phyloP scores from a whole-genome alignment of 2,888 invertebrate species.

The Tupiocoris notatus region DNA sequence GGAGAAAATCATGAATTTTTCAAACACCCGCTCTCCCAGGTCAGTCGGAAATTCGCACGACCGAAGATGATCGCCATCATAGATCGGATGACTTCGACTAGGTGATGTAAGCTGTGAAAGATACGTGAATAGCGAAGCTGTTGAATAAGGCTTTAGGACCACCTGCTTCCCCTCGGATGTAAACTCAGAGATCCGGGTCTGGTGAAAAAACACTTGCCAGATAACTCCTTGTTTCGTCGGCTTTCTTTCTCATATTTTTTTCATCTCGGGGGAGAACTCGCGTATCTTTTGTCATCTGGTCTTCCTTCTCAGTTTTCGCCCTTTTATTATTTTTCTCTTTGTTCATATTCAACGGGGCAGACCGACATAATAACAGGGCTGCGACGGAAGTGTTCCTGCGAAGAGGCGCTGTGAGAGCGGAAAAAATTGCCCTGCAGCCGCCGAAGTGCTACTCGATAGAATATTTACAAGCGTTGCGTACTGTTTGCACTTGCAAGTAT shows the following conservation, averaged over 20 bases:
- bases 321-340: not conserved
- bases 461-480: not conserved
- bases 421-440: not conserved
- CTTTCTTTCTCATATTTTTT: not conserved
- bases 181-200: conserved; percentile 5
- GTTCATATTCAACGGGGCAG: not conserved
- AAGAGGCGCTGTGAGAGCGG: not conserved
- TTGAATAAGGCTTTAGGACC: conserved; percentile 20
- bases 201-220: not conserved
- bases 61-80: not conserved
- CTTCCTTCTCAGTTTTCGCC: not conserved
- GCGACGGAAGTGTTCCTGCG: not conserved
- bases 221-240: conserved; percentile 7
- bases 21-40: not conserved
- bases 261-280: not conserved
- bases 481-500: too few relatives aligned
- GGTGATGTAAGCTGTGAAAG: not conserved
- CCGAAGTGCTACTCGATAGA: not conserved
- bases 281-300: not conserved
- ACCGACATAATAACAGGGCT: not conserved
- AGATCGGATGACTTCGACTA: not conserved
- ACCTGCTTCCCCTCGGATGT: conserved; percentile 17
- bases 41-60: not conserved
- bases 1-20: conserved; percentile 24
- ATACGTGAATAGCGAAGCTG: conserved; percentile 22